These are phyloP conservation scores for Nysson spinosus DNA, from an alignment of 2,888 invertebrate species.

Conservation along the genomic window DNA sequence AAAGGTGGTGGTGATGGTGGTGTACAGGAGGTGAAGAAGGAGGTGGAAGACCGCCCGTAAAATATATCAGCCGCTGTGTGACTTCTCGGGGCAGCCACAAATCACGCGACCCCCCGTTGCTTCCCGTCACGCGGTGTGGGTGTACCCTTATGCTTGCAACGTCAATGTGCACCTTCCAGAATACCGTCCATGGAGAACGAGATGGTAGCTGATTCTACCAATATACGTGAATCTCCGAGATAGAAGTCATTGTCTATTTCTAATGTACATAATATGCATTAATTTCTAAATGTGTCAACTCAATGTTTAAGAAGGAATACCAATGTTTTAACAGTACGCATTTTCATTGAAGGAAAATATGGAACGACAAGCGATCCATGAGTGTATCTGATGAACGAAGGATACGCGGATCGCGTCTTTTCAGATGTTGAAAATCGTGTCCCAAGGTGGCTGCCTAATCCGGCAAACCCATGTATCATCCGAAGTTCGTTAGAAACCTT, in stretches of 20 bases:
- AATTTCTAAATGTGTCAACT: too few species aligned
- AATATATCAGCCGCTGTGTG: slow-evolving; percentile 78
- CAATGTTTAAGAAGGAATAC: too few species aligned
- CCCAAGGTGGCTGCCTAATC: slow-evolving; percentile 52
- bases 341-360: too few species aligned
- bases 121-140: slow-evolving; percentile 67
- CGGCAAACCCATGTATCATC: slow-evolving; percentile 60
- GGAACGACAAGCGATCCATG: too few species aligned
- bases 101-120: slow-evolving; percentile 77
- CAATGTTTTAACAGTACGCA: too few species aligned
- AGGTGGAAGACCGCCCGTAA: slow-evolving; percentile 72
- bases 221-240: not conserved
- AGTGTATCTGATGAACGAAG: not conserved
- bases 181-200: slow-evolving; percentile 1
- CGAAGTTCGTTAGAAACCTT: slow-evolving; percentile 66
- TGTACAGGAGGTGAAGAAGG: slow-evolving; percentile 23
- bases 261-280: too few species aligned
- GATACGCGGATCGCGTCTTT: not conserved
- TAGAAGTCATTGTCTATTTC: slow-evolving; percentile 31
- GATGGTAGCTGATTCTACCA: slow-evolving; percentile 16
- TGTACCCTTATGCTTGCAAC: slow-evolving; percentile 64
- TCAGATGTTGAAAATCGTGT: slow-evolving; percentile 28
- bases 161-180: slow-evolving; percentile 33
- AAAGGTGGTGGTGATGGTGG: slow-evolving; percentile 23
- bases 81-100: slow-evolving; percentile 77